Conservation (phyloP, 2,888 invertebrate species). For the Euzetes globulus region DNA sequence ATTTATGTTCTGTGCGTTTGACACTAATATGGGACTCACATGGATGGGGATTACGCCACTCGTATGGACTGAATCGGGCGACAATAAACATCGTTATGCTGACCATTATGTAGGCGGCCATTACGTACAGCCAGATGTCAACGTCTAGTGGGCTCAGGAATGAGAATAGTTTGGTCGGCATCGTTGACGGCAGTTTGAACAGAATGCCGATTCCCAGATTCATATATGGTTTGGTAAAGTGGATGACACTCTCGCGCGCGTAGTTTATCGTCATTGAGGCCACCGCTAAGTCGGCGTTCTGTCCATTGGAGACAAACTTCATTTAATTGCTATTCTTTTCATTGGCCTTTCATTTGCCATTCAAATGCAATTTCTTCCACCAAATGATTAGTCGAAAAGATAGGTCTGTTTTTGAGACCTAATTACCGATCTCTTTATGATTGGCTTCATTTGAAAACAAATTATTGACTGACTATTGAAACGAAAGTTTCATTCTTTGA, state of each 20-base stretch:
- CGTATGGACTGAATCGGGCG: slow-evolving; percentile 83
- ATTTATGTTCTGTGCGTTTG: background rate
- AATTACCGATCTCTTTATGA: no score
- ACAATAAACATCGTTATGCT: slow-evolving; percentile 89
- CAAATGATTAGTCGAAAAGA: no score
- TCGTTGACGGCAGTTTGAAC: slow-evolving; percentile 84
- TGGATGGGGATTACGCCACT: slow-evolving; percentile 49
- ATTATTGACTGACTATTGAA: no score
- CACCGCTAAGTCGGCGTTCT: slow-evolving; percentile 91
- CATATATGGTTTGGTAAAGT: slow-evolving; percentile 97
- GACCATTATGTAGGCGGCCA: slow-evolving; percentile 86
- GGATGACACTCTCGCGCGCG: slow-evolving; percentile 86
- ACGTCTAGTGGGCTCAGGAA: slow-evolving; percentile 91
- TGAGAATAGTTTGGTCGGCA: slow-evolving; percentile 78
- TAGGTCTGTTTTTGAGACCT: no score
- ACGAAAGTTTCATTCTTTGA: no score
- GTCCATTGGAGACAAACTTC: slow-evolving; percentile 39
- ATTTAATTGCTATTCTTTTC: background rate
- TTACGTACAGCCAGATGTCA: slow-evolving; percentile 88
- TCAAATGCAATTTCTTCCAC: no score
- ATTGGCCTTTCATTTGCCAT: background rate
- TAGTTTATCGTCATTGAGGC: slow-evolving; percentile 97
- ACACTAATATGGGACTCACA: slow-evolving; percentile 43
- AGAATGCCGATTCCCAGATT: slow-evolving; percentile 88
- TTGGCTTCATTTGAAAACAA: no score